phyloP scores from a whole-genome alignment of 2,797 vertebrate genomes.

The Esox masquinongy region DNA sequence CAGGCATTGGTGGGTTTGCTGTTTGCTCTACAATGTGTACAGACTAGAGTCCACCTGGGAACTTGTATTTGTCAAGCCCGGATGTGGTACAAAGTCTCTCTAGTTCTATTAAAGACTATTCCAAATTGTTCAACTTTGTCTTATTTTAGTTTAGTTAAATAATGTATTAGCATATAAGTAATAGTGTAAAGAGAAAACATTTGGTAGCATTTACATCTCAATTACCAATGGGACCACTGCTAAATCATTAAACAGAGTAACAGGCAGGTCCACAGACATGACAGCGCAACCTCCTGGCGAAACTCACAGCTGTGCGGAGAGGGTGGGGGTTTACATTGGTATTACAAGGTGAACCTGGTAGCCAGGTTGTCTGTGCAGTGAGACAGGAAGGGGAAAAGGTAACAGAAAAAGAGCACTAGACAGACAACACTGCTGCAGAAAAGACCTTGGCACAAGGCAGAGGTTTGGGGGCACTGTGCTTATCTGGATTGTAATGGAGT shows the following conservation, averaged over 20 bases:
- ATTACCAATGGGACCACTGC: background rate
- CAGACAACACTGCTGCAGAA: background rate
- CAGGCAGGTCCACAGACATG: background rate
- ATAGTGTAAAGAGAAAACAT: background rate
- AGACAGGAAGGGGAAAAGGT: background rate
- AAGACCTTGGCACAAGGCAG: background rate
- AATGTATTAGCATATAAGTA: background rate
- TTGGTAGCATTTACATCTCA: background rate
- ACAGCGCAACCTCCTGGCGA: background rate
- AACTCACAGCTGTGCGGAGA: background rate
- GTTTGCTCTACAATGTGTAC: constrained; percentile 30
- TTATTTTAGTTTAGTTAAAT: background rate
- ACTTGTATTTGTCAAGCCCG: constrained; percentile 16
- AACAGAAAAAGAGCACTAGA: background rate
- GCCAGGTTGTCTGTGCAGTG: background rate
- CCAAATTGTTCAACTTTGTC: background rate
- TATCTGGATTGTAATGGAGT: constrained; percentile 45
- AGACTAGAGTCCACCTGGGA: constrained; percentile 40
- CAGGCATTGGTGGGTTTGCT: background rate
- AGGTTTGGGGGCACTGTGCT: background rate
- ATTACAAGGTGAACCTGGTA: background rate
- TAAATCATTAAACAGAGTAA: background rate
- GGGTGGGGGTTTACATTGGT: background rate
- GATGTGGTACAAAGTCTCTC: background rate
- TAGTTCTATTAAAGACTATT: background rate